Evolutionary conservation across 2,113 vertebrate genomes (phyloP), one percentile per base, ranked within the genome.

Genomic region (Tyrannus savana): DNA sequence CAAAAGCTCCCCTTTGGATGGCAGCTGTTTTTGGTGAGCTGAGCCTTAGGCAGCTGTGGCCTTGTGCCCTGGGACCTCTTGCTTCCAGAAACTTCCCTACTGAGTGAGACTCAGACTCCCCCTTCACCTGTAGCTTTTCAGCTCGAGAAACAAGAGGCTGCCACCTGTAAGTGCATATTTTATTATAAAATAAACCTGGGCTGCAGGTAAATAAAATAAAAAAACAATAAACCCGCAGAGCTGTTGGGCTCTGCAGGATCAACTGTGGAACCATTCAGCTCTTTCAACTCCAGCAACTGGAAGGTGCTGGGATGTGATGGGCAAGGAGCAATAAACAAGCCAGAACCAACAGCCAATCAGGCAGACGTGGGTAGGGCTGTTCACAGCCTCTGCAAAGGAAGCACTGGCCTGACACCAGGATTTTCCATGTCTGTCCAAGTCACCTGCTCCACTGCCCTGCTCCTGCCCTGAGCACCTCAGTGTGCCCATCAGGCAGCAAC

Each of bases 1-100:
- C 31, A 19, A 42, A 63, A 89, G n/a, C 50, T 50, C 0, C 19
- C 58, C 33, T 35, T 37, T 15, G 64, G 14, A 50, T 67, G 60
- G 67, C 50, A 93, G 59, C 56, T 86, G 42, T 33, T 59, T 39
- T 50, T 21, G 28, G 60, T 49, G 31, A 49, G 37, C 39, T 41
- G 39, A 41, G 39, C 39, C 39, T 41, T 41, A 12, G 39, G 39
- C 39, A 41, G 39, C 55, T 16, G 3, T 44, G 55, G 66, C 25
- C 39, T 15, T 2, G 25, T 62, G 30, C 53, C 31, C 15, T 0
- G 1, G 41, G 35, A 4, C 12, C 24, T 21, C 7, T 17, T 68
- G 31, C 12, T 64, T 59, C 71, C 71, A 90, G 56, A 50, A 73
- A 76, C 39, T 74, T 62, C 47, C 46, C 37, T 52, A 2, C 19